These are phyloP conservation scores for Tanypteryx hageni DNA, from an alignment of 2,888 invertebrate species.

Conservation along the genomic window DNA sequence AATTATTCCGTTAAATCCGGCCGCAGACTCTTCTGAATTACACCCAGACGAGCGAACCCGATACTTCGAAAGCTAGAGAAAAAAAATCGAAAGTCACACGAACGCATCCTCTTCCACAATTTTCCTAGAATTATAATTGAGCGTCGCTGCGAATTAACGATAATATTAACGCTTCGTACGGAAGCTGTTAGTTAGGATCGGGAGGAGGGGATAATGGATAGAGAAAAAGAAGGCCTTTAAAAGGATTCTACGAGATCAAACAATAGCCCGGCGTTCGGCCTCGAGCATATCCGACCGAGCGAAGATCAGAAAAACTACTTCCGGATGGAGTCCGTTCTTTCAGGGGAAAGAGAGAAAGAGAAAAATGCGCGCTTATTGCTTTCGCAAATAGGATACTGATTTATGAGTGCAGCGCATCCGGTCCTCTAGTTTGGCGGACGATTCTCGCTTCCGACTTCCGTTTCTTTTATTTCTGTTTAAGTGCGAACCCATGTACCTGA, in stretches of 20 bases:
- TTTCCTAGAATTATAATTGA: background rate
- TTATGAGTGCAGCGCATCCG: background rate
- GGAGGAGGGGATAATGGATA: background rate
- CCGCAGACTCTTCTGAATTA: background rate
- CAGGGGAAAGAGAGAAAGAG: no score
- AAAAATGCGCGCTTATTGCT: background rate
- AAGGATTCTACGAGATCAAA: slow-evolving; percentile 5
- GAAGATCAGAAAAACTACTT: slow-evolving; percentile 23
- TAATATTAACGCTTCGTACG: background rate
- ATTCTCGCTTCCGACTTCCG: background rate
- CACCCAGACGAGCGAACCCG: background rate
- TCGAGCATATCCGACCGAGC: background rate
- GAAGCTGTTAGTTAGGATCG: background rate
- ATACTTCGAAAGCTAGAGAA: background rate
- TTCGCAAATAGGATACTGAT: background rate
- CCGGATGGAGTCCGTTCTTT: background rate
- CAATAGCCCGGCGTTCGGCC: background rate
- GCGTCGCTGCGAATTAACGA: background rate
- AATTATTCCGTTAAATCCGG: slow-evolving; percentile 2
- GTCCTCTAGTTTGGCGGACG: background rate
- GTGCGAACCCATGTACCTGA: no score
- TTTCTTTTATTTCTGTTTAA: no score
- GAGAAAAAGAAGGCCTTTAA: background rate
- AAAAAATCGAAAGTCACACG: background rate
- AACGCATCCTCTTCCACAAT: background rate